These are phyloP conservation scores for Plagodis pulveraria DNA, from an alignment of 2,888 invertebrate species.

Conservation along the genomic window DNA sequence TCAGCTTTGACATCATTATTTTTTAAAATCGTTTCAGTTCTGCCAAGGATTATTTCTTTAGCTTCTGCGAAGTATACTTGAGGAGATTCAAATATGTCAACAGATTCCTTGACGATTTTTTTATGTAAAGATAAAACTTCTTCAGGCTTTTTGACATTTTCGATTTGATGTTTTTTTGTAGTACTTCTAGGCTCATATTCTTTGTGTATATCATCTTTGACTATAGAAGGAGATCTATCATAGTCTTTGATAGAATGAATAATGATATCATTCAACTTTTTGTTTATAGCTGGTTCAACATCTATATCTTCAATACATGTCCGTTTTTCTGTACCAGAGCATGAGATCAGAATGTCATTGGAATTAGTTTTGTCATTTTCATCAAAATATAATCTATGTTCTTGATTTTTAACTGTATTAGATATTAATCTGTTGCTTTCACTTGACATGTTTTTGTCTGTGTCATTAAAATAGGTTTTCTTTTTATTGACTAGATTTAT, in stretches of 20 bases:
- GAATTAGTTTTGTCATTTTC: conserved; percentile 19
- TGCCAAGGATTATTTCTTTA: conserved; percentile 27
- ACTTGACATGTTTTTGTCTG: conserved; percentile 11
- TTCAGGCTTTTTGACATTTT: conserved; percentile 57
- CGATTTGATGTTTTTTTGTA: conserved; percentile 66
- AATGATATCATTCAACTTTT: conserved; percentile 40
- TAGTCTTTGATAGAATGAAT: conserved; percentile 38
- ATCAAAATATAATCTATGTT: conserved; percentile 22
- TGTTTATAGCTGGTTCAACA: conserved; percentile 35
- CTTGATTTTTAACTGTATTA: conserved; percentile 1
- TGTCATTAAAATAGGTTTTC: conserved; percentile 37
- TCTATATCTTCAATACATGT: conserved; percentile 55
- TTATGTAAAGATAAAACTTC: conserved; percentile 43
- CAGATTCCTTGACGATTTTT: conserved; percentile 54
- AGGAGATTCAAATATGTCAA: conserved; percentile 68
- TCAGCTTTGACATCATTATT: background rate
- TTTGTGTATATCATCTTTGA: conserved; percentile 55
- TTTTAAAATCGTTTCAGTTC: background rate
- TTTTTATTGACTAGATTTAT: conserved; percentile 56
- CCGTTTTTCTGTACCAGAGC: conserved; percentile 41
- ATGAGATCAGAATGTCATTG: conserved; percentile 15
- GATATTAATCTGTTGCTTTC: background rate
- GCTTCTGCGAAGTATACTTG: conserved; percentile 27
- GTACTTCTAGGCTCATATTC: conserved; percentile 59
- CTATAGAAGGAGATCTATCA: conserved; percentile 66